phyloP scores from a whole-genome alignment of 1,140 invertebrate genomes.

The Wasmannia auropunctata region DNA sequence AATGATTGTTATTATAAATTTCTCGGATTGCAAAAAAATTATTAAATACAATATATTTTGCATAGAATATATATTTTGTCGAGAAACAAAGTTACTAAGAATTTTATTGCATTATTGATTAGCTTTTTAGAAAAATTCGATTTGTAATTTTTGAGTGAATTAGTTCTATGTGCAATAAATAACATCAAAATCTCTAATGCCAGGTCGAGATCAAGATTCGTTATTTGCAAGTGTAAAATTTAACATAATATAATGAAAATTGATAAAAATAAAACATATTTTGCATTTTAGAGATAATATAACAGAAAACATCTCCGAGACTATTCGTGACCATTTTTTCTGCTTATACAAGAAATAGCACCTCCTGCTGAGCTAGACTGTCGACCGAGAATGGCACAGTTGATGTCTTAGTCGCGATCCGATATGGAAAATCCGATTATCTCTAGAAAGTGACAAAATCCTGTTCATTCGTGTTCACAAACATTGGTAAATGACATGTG shows the following conservation, averaged over 20 bases:
- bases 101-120: conserved; percentile 18
- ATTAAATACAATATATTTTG: conserved; percentile 5
- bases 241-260: background rate
- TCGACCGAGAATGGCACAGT: conserved; percentile 74
- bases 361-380: conserved; percentile 45
- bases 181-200: background rate
- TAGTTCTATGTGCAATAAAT: conserved; percentile 67
- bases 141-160: conserved; percentile 76
- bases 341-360: conserved; percentile 1
- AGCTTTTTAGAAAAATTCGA: conserved; percentile 22
- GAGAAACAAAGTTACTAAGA: background rate
- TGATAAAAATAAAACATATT: background rate
- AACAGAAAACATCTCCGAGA: background rate
- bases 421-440: conserved; percentile 77
- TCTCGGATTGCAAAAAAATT: background rate
- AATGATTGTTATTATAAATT: background rate
- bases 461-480: background rate
- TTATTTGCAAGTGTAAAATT: background rate
- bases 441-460: conserved; percentile 76
- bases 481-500: too few species aligned
- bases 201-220: background rate
- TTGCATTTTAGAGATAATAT: background rate
- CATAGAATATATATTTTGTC: background rate
- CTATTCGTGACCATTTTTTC: background rate
- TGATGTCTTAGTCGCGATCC: conserved; percentile 81